Evolutionary conservation across 1,140 invertebrate species (phyloP).

Genomic region (Conopomorpha cramerella): DNA sequence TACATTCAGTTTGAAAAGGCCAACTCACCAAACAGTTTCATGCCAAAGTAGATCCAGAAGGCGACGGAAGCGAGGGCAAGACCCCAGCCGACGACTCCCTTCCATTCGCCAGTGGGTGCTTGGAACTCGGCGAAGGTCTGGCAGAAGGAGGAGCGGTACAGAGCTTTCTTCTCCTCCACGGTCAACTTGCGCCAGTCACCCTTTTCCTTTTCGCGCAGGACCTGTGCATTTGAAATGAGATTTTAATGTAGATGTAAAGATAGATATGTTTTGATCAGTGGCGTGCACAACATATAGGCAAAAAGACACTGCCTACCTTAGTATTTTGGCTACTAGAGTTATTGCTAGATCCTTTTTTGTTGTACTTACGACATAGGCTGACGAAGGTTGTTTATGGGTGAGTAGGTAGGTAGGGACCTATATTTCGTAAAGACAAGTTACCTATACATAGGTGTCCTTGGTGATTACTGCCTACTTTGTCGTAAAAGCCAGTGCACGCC

Average conservation of each 20-base stretch:
- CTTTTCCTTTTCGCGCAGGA: conserved; percentile 88
- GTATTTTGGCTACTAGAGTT: no score
- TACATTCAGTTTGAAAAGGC: neutral
- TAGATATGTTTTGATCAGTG: no score
- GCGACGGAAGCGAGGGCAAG: conserved; percentile 59
- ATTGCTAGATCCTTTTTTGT: no score
- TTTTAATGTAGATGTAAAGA: neutral
- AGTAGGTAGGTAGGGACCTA: no score
- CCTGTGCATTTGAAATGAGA: conserved; percentile 42
- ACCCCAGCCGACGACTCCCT: conserved; percentile 64
- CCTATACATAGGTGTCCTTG: no score
- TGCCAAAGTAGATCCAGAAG: conserved; percentile 72
- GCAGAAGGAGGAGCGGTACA: conserved; percentile 91
- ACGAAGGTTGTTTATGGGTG: no score
- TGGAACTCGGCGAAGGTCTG: conserved; percentile 90
- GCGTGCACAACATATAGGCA: no score
- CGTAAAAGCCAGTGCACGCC: no score
- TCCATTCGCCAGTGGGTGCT: conserved; percentile 85
- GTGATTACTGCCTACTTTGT: no score
- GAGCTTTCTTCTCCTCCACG: conserved; percentile 88
- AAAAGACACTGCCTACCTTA: no score
- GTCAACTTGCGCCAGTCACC: conserved; percentile 92
- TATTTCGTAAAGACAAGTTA: no score
- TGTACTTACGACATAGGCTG: no score
- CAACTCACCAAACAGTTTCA: conserved; percentile 75